Conservation (phyloP, 2,888 invertebrate genomes). For the Xestia xanthographa region DNA sequence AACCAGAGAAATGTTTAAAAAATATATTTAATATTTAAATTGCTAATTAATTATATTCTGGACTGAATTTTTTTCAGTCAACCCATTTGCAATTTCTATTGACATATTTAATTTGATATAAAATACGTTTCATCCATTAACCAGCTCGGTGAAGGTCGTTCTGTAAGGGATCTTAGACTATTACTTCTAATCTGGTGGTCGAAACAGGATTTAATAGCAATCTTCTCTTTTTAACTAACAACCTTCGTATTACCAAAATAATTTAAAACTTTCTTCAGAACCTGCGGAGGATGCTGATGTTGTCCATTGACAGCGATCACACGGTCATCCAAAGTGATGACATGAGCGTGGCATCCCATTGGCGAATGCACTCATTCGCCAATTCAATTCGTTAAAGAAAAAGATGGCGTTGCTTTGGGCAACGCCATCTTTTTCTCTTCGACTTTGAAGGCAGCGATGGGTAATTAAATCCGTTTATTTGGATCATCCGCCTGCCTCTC, state of each 20-base stretch:
- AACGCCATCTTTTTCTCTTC: conserved; percentile 67
- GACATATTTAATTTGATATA: too few relatives aligned
- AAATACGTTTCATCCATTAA: too few relatives aligned
- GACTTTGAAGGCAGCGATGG: conserved; percentile 49
- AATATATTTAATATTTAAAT: too few relatives aligned
- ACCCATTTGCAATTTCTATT: too few relatives aligned
- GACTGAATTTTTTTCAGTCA: too few relatives aligned
- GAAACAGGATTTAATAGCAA: too few relatives aligned
- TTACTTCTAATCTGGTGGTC: neutral
- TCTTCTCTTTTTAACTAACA: neutral
- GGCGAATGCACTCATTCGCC: conserved; percentile 70
- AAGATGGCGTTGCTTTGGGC: too few relatives aligned
- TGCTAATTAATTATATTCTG: too few relatives aligned
- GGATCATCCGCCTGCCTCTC: conserved; percentile 72
- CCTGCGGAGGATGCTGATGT: conserved; percentile 43
- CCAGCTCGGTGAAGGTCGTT: too few relatives aligned
- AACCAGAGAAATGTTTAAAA: too few relatives aligned
- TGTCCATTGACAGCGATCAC: conserved; percentile 33
- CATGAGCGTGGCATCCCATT: conserved; percentile 69
- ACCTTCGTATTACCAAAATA: neutral
- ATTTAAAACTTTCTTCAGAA: conserved; percentile 3
- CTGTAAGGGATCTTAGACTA: too few relatives aligned
- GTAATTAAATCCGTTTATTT: conserved; percentile 72
- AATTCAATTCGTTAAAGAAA: too few relatives aligned
- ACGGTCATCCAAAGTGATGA: conserved; percentile 64